Evolutionary conservation across 2,888 invertebrate species (phyloP), one percentile per base, ranked within the genome.

Genomic region (Elaeidobius kamerunicus): DNA sequence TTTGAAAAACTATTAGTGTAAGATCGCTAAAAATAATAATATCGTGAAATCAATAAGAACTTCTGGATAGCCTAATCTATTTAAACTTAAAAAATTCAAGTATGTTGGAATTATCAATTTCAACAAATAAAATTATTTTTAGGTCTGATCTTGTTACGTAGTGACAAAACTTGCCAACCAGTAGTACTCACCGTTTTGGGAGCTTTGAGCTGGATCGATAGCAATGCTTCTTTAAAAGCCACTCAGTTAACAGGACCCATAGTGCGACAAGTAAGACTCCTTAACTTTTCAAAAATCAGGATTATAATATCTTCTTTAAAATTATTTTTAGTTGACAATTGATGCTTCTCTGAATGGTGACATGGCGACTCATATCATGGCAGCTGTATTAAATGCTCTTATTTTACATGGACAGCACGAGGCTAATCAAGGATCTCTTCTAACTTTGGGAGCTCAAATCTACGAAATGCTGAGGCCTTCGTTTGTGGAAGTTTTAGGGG

Each of bases 331-430:
- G 56, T 36, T 56, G 32, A 50, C 52, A 27, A 42, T 56, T n/a
- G 56, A 56, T 39, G 56, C 52, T 63, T 77, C 80, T 64, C 72
- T 88, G 61, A 83, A 78, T 60, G 79, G 79, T 58, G 82, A 80
- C 58, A 81, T 85, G 71, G 86, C 86, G 1, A 77, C 80, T 0
- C 83, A 87, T 63, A 84, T 91, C 39, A 84, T 92, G 72, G 82
- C 84, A 0, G 84, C 87, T 1, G 83, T 91, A 59, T 60, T 73
- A 34, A 71, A 73, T 60, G 92, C 91, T 40, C 77, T 95, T 56
- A 86, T 91, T 59, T 76, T 86, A 56, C 91, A 94, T 68, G 95
- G 95, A 0, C 90, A 93, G 67, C 93, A 94, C 69, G 94, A 94
- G 65, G 84, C 87, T 9, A 90, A 90, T 75, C 91, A 89, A 69